These are phyloP conservation scores for Pomatostomus ruficeps DNA, from an alignment of 2,113 vertebrate genomes.

Conservation along the genomic window DNA sequence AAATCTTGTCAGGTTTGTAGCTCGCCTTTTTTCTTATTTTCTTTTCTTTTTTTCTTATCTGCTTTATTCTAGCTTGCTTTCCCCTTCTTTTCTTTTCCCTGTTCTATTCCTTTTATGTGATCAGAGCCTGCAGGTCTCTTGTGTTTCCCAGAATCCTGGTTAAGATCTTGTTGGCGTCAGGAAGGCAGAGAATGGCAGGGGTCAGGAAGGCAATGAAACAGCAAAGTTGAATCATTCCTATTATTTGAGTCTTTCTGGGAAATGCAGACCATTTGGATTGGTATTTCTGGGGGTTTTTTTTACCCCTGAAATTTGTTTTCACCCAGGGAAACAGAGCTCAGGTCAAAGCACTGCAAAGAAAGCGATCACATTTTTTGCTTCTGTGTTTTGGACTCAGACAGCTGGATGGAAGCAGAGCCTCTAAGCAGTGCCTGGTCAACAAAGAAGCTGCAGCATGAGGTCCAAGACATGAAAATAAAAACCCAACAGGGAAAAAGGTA, in stretches of 20 bases:
- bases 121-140: background rate
- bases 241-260: background rate
- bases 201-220: background rate
- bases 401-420: background rate
- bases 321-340: background rate
- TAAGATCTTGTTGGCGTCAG: background rate
- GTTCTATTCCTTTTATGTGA: background rate
- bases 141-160: background rate
- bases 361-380: background rate
- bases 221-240: background rate
- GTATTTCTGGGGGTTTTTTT: background rate
- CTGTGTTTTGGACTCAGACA: background rate
- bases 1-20: background rate
- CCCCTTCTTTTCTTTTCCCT: background rate
- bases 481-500: background rate
- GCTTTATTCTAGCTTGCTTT: background rate
- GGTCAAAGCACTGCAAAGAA: background rate
- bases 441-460: background rate
- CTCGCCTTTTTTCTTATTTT: background rate
- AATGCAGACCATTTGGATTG: background rate
- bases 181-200: background rate
- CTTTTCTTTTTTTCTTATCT: background rate
- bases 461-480: background rate
- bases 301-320: background rate
- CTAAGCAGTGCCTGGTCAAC: background rate